These are phyloP conservation scores for Styela plicata DNA, from an alignment of 23 tunicate species.

Conservation along the genomic window DNA sequence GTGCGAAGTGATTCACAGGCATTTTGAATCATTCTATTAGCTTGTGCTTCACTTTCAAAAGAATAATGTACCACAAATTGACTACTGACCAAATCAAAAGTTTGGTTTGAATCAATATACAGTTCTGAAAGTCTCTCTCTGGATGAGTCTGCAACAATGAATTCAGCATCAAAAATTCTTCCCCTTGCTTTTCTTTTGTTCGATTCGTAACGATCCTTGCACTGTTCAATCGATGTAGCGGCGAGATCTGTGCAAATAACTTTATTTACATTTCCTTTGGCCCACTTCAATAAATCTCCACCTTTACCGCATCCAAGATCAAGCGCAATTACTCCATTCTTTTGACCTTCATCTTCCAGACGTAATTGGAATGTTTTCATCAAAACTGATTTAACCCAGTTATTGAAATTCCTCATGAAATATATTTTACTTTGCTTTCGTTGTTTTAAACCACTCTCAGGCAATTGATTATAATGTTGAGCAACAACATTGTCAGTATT, in stretches of 20 bases:
- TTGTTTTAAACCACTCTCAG: slow-evolving; percentile 56
- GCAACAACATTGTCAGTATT: slow-evolving; percentile 46
- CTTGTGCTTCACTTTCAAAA: slow-evolving; percentile 82
- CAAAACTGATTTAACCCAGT: slow-evolving; percentile 91
- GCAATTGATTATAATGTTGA: slow-evolving; percentile 69
- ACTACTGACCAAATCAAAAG: slow-evolving; percentile 67
- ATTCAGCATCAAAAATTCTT: slow-evolving; percentile 61
- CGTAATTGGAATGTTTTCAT: slow-evolving; percentile 44
- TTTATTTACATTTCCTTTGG: slow-evolving; percentile 68
- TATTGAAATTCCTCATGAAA: slow-evolving; percentile 94
- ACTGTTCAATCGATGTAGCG: slow-evolving; percentile 70
- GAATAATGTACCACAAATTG: slow-evolving; percentile 92
- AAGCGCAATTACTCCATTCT: slow-evolving; percentile 31
- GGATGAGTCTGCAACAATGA: slow-evolving; percentile 64
- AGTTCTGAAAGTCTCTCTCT: not conserved
- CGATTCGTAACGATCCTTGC: slow-evolving; percentile 55
- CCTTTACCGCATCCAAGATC: slow-evolving; percentile 95
- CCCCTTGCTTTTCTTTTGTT: slow-evolving; percentile 34
- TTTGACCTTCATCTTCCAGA: slow-evolving; percentile 17
- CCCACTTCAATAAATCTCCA: slow-evolving; percentile 92
- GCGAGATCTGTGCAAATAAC: slow-evolving; percentile 91
- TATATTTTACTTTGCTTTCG: slow-evolving; percentile 76
- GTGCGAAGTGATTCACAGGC: slow-evolving; percentile 50
- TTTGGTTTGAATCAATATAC: not conserved
- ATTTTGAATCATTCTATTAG: slow-evolving; percentile 75